Evolutionary conservation across 2,797 vertebrate species (phyloP), one percentile per base, ranked within the genome.

Genomic region (Falco biarmicus): DNA sequence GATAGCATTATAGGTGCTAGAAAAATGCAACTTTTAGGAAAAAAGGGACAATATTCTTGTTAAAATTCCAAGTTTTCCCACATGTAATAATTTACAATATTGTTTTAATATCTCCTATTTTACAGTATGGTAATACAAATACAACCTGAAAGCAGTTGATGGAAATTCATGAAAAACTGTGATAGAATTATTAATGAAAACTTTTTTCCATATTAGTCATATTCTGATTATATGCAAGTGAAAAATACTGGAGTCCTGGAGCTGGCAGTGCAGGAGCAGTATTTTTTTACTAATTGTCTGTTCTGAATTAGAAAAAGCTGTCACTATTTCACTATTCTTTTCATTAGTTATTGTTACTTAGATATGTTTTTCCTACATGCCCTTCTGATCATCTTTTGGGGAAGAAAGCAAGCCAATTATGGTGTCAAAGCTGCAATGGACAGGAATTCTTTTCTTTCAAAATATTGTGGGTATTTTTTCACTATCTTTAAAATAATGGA

Each of bases 401-500:
- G 66, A 84, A 77, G 68, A 90, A 95, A 84, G 87, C 11, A 65
- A 94, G 86, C 47, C 97, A 98, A 98, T 97, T 97, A 95, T 86
- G 53, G 57, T 97, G 91, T 97, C 96, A 97, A 95, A 84, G 39
- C 50, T 83, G 91, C 50, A 93, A 51, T 15, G 56, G 89, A 80
- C 48, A 97, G 68, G 87, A 96, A 95, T 93, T 93, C 63, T 93
- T 92, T 88, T 65, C 50, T 87, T 24, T 93, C 61, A 89, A 86
- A 97, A 97, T 45, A 16, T 18, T 45, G 73, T 45, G 73, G 65
- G 48, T 41, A 29, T 22, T 84, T 91, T 59, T 71, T 84, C 91
- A 88, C 69, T 94, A 50, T 90, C 43, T 96, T 93, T 95, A 97
- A 97, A 97, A 90, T 90, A 95, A 71, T 96, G 97, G 86, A 69